Percentiles rank a stretch among this genome's conserved stretches.
These are phyloP conservation scores for Agriopis marginaria DNA, from an alignment of 2,888 invertebrate species.

Conservation along the genomic window DNA sequence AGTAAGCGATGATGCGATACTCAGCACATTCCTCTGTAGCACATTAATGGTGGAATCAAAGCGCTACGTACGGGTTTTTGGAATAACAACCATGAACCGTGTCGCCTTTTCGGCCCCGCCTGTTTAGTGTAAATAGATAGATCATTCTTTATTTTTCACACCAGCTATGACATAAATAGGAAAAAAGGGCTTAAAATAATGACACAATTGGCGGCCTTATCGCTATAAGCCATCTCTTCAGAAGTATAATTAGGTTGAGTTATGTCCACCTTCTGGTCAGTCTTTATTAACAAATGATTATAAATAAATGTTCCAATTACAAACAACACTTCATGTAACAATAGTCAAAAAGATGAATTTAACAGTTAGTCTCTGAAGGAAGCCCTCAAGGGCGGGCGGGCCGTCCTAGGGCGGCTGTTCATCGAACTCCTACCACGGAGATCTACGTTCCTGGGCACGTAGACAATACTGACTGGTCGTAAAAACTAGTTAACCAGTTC, in stretches of 20 bases:
- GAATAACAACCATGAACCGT: no score
- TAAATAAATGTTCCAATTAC: slow-evolving; percentile 2
- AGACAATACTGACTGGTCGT: neutral
- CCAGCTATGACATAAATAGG: no score
- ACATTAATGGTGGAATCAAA: no score
- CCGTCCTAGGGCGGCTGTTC: slow-evolving; percentile 43
- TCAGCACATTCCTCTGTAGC: no score
- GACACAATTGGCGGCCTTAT: no score
- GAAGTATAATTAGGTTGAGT: neutral
- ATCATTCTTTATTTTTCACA: no score
- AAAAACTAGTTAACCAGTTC: neutral
- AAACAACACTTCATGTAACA: neutral
- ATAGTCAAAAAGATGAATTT: neutral
- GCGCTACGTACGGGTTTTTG: no score
- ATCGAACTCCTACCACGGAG: neutral
- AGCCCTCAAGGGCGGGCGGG: slow-evolving; percentile 40
- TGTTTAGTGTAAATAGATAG: no score
- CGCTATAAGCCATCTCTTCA: no score
- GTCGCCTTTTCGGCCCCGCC: no score
- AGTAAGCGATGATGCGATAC: no score
- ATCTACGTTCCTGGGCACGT: slow-evolving; percentile 5
- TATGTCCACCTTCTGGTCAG: neutral
- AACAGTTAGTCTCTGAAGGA: slow-evolving; percentile 19
- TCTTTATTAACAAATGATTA: neutral
- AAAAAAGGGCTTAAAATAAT: no score